Percentiles rank a stretch among this genome's conserved stretches.
Evolutionary conservation across 2,113 vertebrate genomes (phyloP).

Genomic region (Cynoglossus semilaevis): DNA sequence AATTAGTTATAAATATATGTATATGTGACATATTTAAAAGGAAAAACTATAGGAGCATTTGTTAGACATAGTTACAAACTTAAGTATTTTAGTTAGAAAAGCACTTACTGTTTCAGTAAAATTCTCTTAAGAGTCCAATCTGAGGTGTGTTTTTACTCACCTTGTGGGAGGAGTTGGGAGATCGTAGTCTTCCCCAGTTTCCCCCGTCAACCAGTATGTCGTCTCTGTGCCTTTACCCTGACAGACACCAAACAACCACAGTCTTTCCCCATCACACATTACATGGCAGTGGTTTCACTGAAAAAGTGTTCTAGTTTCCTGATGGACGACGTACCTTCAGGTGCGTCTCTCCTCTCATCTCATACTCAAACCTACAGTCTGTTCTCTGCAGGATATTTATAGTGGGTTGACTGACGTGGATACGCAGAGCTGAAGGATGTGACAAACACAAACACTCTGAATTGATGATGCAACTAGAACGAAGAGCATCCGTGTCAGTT

Average conservation of each 20-base stretch:
- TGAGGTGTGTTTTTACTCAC: conserved; percentile 74
- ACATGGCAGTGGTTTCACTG: neutral
- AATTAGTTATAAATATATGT: neutral
- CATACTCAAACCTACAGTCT: conserved; percentile 86
- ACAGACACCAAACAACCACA: neutral
- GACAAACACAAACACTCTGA: conserved; percentile 5
- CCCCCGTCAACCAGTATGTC: conserved; percentile 93
- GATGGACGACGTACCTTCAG: conserved; percentile 81
- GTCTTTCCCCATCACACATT: too few relatives aligned
- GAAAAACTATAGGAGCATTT: too few relatives aligned
- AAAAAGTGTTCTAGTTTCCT: neutral
- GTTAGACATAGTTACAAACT: too few relatives aligned
- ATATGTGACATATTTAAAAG: neutral
- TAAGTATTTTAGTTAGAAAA: too few relatives aligned
- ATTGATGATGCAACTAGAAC: too few relatives aligned
- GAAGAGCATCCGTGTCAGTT: too few relatives aligned
- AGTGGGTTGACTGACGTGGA: conserved; percentile 90
- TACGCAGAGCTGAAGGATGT: conserved; percentile 72
- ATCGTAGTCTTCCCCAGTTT: conserved; percentile 82
- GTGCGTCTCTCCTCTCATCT: conserved; percentile 88
- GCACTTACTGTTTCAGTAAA: too few relatives aligned
- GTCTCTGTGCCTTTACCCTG: conserved; percentile 91
- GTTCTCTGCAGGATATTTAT: conserved; percentile 90
- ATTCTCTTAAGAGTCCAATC: neutral
- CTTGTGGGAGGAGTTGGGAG: conserved; percentile 87